Conservation (phyloP, 2,113 vertebrate genomes). For the Xenopus borealis region DNA sequence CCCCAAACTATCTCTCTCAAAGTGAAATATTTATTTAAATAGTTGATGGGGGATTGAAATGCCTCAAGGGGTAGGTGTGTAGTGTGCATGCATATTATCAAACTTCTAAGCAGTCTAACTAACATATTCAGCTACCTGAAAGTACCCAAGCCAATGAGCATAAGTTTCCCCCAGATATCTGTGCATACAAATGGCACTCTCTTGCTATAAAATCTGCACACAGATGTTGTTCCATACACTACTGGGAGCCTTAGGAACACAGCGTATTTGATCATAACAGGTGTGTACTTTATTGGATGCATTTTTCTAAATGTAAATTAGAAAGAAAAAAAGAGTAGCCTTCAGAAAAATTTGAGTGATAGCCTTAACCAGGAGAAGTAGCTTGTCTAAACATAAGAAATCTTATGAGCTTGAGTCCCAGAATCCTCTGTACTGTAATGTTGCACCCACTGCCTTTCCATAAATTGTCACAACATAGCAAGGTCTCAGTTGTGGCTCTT, state of each 20-base stretch:
- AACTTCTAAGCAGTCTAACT: constrained; percentile 18
- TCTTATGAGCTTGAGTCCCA: too few species aligned
- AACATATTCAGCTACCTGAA: constrained; percentile 38
- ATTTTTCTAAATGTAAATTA: constrained; percentile 46
- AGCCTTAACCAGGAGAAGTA: too few species aligned
- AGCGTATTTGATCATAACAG: constrained; percentile 54
- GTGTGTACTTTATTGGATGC: constrained; percentile 58
- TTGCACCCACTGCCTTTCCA: too few species aligned
- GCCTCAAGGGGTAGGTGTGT: background rate
- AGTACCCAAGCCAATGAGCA: constrained; percentile 43
- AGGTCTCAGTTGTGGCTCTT: too few species aligned
- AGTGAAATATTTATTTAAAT: constrained; percentile 14
- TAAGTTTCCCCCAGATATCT: constrained; percentile 32
- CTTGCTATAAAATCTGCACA: constrained; percentile 47
- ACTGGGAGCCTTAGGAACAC: constrained; percentile 53
- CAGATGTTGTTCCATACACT: constrained; percentile 53
- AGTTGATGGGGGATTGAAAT: background rate
- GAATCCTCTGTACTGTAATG: too few species aligned
- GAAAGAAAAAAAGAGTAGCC: background rate
- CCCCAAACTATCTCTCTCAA: background rate
- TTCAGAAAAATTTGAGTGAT: too few species aligned
- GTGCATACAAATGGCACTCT: constrained; percentile 48
- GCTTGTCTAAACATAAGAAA: too few species aligned
- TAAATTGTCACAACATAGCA: too few species aligned
- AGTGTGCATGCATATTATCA: constrained; percentile 9